Base-by-base conservation (phyloP, 2,113 vertebrate species). In the Vanacampus margaritifer region DNA sequence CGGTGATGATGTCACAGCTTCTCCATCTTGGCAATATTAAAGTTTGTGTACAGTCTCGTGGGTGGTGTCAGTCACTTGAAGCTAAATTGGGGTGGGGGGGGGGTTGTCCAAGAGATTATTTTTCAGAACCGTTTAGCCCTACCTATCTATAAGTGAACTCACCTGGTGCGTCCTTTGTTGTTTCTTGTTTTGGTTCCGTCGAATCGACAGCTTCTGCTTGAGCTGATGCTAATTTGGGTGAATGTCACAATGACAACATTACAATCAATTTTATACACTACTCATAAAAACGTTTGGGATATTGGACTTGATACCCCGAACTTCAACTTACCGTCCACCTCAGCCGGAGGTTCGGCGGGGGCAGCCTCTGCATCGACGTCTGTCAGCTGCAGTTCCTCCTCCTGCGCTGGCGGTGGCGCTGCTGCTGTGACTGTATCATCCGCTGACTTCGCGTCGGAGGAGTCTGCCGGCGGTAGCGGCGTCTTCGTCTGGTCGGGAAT, bases 1-100 rank as follows among this genome's bases (percentile, higher is more conserved):
- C 37, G 1, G 37, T 73, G 82, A 73, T 79, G 82, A 86, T 76
- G 71, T 75, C 83, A 57, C 68, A 68, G 74, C 75, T 79, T 86
- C 79, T 75, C 79, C 78, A 76, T 83, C 85, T 90, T 92, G 91
- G 91, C 90, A 92, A 91, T 83, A 35, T 24, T n/a, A 62, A 41
- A 16, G n/a, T 13, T 8, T 12, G 37, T 62, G n/a, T 14, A 39
- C n/a, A 41, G 36, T n/a, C 16, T 62, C 0, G n/a, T 62, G 36
- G 37, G 12, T 14, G n/a, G 14, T 16, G 37, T 62, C 60, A 86
- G 60, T 89, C 77, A 61, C 46, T 77, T 65, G 90, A 64, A 60
- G 74, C 90, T 92, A 82, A 69, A 87, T 62, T 64, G n/a, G 73
- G 13, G 77, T 35, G 67, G 5, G n/a, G n/a, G n/a, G n/a, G n/a